A percentile compares a stretch with the other conserved stretches of the same genome.
phyloP scores from a whole-genome alignment of 2,797 vertebrate genomes.

The Cyprinodon diabolis region DNA sequence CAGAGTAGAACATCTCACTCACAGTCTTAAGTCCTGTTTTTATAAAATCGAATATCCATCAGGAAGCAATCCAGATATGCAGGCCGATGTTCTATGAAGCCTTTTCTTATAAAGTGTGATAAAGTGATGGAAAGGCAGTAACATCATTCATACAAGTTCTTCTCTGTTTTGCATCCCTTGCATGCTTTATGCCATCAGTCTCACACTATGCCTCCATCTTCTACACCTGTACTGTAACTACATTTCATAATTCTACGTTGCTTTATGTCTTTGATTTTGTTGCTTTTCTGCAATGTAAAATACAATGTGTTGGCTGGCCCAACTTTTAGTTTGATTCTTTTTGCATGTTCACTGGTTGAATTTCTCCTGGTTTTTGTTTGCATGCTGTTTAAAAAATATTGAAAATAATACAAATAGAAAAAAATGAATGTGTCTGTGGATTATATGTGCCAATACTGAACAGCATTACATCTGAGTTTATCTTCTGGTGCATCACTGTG shows the following conservation, averaged over 20 bases:
- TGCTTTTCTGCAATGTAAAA: constrained; percentile 32
- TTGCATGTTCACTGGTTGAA: constrained; percentile 58
- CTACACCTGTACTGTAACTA: constrained; percentile 64
- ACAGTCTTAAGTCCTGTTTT: background rate
- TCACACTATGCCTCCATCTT: constrained; percentile 64
- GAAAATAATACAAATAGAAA: constrained; percentile 55
- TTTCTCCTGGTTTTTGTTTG: constrained; percentile 39
- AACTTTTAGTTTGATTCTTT: constrained; percentile 44
- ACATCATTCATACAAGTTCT: constrained; percentile 6
- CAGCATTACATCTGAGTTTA: background rate
- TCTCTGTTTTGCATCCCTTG: background rate
- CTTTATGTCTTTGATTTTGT: constrained; percentile 17
- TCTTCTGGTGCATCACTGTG: background rate
- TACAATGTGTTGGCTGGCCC: constrained; percentile 66
- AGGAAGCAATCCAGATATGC: background rate
- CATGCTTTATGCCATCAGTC: constrained; percentile 14
- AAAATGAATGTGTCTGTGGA: constrained; percentile 25
- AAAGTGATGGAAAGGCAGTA: background rate
- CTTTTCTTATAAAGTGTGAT: background rate
- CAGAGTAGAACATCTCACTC: background rate
- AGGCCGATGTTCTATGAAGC: background rate
- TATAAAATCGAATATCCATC: background rate
- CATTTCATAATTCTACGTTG: constrained; percentile 12
- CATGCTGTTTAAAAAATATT: constrained; percentile 53
- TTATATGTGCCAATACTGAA: background rate